These are phyloP conservation scores for Pemphredon lugubris DNA, from an alignment of 2,888 invertebrate species.

Conservation along the genomic window DNA sequence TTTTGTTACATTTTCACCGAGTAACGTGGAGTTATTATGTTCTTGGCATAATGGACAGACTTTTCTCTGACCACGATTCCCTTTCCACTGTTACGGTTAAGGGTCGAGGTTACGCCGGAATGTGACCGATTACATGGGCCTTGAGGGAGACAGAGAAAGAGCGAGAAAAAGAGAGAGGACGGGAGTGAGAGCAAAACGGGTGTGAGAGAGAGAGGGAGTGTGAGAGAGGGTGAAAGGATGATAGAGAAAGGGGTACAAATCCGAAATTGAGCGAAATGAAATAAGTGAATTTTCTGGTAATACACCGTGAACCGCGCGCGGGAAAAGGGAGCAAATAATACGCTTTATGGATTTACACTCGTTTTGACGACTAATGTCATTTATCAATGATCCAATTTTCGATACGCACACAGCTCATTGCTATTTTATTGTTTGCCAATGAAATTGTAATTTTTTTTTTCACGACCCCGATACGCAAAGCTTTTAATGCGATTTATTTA, in stretches of 20 bases:
- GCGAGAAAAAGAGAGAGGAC: no score
- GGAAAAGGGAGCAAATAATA: conserved; percentile 14
- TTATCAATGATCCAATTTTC: neutral
- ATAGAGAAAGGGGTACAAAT: conserved; percentile 1
- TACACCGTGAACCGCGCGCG: conserved; percentile 1
- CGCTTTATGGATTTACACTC: neutral
- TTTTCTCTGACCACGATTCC: conserved; percentile 12
- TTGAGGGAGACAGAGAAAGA: no score
- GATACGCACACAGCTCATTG: neutral
- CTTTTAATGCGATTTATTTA: no score
- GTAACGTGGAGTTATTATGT: no score
- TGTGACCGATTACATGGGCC: conserved; percentile 6
- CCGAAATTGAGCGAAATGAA: conserved; percentile 17
- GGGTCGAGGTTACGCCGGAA: neutral
- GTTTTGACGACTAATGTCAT: conserved; percentile 4
- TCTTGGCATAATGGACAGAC: conserved; percentile 62
- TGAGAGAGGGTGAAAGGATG: no score
- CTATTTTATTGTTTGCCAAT: no score
- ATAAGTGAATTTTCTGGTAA: conserved; percentile 30
- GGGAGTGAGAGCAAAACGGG: no score
- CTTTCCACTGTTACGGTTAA: conserved; percentile 20
- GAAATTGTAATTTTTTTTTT: no score
- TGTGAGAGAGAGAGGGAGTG: no score
- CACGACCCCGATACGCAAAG: no score
- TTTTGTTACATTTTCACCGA: no score